Base-by-base conservation (phyloP, 2,888 invertebrate genomes). In the Machimus atricapillus region DNA sequence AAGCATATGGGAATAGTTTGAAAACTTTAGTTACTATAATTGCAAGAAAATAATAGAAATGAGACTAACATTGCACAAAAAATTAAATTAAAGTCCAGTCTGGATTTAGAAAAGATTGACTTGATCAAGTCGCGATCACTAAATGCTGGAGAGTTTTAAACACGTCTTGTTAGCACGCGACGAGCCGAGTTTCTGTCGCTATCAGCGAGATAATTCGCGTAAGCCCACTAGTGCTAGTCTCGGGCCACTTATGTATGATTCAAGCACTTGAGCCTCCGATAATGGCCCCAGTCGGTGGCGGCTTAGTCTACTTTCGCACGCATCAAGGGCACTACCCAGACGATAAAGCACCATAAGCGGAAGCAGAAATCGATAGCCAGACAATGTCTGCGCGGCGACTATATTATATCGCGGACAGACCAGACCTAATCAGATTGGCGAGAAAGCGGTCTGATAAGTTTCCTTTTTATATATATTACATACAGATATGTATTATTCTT, bases 291-390 rank as follows among this genome's bases (percentile, higher is more conserved):
- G 58, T 82, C 19, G 37, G 19, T 27, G 82, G 27, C 82, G 58
- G 37, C 19, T 82, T 82, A 82, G 82, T 82, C 82, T 58, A 82
- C 82, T 82, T 82, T 82, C 66, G 82, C 82, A 82, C 82, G 82
- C 82, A 82, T 82, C 58, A 82, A 82, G 82, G 82, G 82, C 82
- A 82, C 34, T 19, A 66, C 40, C 82, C 82, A 82, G 82, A 82
- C 82, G 82, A 82, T 82, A 82, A 82, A 82, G 58, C 82, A 82
- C 82, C 82, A 82, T 66, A 82, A 82, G 58, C 82, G 82, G 82
- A 82, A 82, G 82, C 82, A 82, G 58, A 82, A 58, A 82, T 82
- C 82, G 82, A 82, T 82, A 82, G 66, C 82, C 82, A 58, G 58
- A 82, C 82, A 82, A 82, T 82, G 82, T 58, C 66, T 82, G 37